Conservation (phyloP, 2,888 invertebrate species). For the Lathronympha strigana region DNA sequence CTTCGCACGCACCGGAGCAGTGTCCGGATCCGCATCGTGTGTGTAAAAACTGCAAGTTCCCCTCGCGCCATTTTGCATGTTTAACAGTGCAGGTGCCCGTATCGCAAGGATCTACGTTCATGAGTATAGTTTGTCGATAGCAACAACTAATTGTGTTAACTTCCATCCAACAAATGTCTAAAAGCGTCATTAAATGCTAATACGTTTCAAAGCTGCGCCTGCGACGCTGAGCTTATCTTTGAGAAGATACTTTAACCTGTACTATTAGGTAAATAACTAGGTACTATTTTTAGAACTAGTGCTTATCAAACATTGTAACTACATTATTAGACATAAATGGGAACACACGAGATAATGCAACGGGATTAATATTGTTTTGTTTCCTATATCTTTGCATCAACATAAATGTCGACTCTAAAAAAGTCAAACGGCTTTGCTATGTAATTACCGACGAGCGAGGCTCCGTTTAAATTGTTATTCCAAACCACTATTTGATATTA, state of each 20-base stretch:
- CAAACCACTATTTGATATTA: neutral
- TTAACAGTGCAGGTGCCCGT: constrained; percentile 55
- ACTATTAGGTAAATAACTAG: constrained; percentile 9
- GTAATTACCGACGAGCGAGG: too few species aligned
- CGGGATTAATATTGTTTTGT: constrained; percentile 50
- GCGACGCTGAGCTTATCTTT: constrained; percentile 18
- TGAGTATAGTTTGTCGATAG: constrained; percentile 48
- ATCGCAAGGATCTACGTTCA: constrained; percentile 39
- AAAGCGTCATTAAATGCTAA: constrained; percentile 32
- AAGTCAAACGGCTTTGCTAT: too few species aligned
- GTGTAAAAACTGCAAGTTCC: constrained; percentile 46
- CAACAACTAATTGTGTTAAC: constrained; percentile 43
- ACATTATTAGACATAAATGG: constrained; percentile 35
- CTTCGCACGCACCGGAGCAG: too few species aligned
- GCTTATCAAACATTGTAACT: constrained; percentile 44
- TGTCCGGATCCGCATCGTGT: too few species aligned
- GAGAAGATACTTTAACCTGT: constrained; percentile 24
- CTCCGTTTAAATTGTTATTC: too few species aligned
- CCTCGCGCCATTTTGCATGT: constrained; percentile 63
- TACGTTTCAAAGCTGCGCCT: constrained; percentile 12
- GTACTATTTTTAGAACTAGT: constrained; percentile 44
- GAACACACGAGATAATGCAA: constrained; percentile 49
- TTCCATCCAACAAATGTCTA: constrained; percentile 19
- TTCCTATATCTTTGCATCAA: too few species aligned
- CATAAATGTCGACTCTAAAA: too few species aligned